A percentile compares a stretch with the other conserved stretches of the same genome.
phyloP scores from a whole-genome alignment of 1,140 invertebrate genomes.

The Drosophila saltans region DNA sequence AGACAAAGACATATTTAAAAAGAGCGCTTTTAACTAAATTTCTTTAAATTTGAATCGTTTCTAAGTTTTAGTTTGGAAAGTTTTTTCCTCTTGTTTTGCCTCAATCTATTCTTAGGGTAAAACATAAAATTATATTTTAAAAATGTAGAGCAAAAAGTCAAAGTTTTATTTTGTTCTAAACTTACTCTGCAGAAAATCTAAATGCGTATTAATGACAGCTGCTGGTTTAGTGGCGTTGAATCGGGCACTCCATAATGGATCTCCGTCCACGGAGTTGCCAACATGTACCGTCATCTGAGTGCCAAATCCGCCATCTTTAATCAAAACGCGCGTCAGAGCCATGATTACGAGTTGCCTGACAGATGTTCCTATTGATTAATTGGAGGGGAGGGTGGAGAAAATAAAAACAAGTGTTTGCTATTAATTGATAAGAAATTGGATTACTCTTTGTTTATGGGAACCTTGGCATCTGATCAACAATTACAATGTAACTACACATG shows the following conservation, averaged over 20 bases:
- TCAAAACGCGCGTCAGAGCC: slow-evolving; percentile 62
- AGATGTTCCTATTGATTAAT: neutral
- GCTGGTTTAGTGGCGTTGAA: slow-evolving; percentile 90
- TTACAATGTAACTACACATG: slow-evolving; percentile 9
- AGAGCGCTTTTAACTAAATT: too few relatives aligned
- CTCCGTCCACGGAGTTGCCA: slow-evolving; percentile 87
- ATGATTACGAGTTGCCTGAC: slow-evolving; percentile 37
- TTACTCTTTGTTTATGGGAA: slow-evolving; percentile 23
- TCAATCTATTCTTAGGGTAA: too few relatives aligned
- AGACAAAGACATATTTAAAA: too few relatives aligned
- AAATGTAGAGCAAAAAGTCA: too few relatives aligned
- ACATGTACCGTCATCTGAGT: slow-evolving; percentile 90
- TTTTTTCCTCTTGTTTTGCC: too few relatives aligned
- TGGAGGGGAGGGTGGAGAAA: neutral
- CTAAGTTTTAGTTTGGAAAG: too few relatives aligned
- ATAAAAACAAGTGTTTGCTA: slow-evolving; percentile 21
- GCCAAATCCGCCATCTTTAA: slow-evolving; percentile 91
- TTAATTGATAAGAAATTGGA: slow-evolving; percentile 23
- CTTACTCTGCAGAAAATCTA: slow-evolving; percentile 88
- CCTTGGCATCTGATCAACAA: slow-evolving; percentile 30
- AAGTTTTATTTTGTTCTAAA: too few relatives aligned
- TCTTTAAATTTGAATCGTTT: too few relatives aligned
- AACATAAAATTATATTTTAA: too few relatives aligned
- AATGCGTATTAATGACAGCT: slow-evolving; percentile 89
- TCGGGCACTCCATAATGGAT: slow-evolving; percentile 92